These are phyloP conservation scores for Noctua pronuba DNA, from an alignment of 2,888 invertebrate species.

Conservation along the genomic window DNA sequence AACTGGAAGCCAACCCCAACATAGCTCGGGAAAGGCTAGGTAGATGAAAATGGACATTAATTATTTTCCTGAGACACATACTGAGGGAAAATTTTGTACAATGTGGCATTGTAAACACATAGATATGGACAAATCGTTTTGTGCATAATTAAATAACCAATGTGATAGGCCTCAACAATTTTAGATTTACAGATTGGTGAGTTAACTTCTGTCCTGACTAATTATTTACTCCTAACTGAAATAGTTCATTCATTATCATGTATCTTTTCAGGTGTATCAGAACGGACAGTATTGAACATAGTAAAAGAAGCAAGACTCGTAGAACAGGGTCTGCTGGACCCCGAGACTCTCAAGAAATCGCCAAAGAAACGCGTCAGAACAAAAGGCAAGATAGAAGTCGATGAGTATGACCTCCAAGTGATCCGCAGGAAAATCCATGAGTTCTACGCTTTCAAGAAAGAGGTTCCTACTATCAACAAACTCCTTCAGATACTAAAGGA, in stretches of 20 bases:
- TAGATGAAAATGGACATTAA: too few species aligned
- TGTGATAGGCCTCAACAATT: background rate
- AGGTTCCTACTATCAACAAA: slow-evolving; percentile 87
- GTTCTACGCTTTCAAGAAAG: slow-evolving; percentile 87
- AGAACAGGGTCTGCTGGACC: slow-evolving; percentile 86
- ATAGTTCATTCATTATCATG: background rate
- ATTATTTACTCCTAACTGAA: background rate
- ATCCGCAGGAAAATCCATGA: slow-evolving; percentile 87
- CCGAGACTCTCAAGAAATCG: slow-evolving; percentile 84
- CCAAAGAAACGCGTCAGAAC: slow-evolving; percentile 86
- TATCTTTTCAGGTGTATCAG: slow-evolving; percentile 82
- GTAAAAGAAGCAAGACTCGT: slow-evolving; percentile 87
- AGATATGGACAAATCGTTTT: background rate
- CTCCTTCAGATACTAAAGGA: slow-evolving; percentile 85
- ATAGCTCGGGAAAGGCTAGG: too few species aligned
- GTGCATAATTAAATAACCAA: background rate
- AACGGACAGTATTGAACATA: slow-evolving; percentile 86
- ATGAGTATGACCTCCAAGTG: slow-evolving; percentile 86
- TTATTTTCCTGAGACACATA: background rate
- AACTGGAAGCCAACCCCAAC: too few species aligned
- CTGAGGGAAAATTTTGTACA: background rate
- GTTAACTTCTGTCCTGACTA: background rate
- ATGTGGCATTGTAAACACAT: too few species aligned
- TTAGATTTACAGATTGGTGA: background rate
- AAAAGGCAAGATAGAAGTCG: slow-evolving; percentile 87